Evolutionary conservation across 1,140 invertebrate species (phyloP).

Genomic region (Xylocopa sonorina): DNA sequence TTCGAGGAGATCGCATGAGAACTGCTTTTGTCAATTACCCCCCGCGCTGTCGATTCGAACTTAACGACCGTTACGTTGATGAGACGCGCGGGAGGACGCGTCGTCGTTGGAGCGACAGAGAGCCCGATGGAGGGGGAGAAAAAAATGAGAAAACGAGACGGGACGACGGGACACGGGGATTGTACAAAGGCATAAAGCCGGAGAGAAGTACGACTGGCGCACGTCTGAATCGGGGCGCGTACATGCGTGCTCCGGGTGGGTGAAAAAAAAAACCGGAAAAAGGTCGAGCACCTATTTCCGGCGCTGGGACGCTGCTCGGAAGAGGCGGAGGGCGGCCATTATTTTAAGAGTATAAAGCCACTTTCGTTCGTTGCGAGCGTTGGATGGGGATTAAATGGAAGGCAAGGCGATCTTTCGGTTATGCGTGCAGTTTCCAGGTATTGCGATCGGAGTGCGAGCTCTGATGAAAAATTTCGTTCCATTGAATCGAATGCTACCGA

Average conservation of each 20-base stretch:
- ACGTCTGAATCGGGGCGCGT: conserved; percentile 9
- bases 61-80: conserved; percentile 27
- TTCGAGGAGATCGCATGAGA: not conserved
- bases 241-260: conserved; percentile 19
- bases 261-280: conserved; percentile 45
- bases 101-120: no score
- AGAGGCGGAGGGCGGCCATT: not conserved
- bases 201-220: conserved; percentile 4
- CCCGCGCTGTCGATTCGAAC: conserved; percentile 26
- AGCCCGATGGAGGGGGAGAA: no score
- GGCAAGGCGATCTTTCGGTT: no score
- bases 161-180: conserved; percentile 15
- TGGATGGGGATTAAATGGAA: not conserved
- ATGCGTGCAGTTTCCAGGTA: no score
- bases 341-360: conserved; percentile 46
- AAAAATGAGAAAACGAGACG: no score
- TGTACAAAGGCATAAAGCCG: conserved; percentile 42
- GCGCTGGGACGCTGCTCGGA: not conserved
- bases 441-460: no score
- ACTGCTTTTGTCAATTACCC: conserved; percentile 39
- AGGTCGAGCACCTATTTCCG: conserved; percentile 49
- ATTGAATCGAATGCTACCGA: no score
- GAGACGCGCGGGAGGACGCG: not conserved
- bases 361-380: not conserved
- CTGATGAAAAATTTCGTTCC: no score